phyloP scores from a whole-genome alignment of 2,888 invertebrate species.

The Anaspis maculata region DNA sequence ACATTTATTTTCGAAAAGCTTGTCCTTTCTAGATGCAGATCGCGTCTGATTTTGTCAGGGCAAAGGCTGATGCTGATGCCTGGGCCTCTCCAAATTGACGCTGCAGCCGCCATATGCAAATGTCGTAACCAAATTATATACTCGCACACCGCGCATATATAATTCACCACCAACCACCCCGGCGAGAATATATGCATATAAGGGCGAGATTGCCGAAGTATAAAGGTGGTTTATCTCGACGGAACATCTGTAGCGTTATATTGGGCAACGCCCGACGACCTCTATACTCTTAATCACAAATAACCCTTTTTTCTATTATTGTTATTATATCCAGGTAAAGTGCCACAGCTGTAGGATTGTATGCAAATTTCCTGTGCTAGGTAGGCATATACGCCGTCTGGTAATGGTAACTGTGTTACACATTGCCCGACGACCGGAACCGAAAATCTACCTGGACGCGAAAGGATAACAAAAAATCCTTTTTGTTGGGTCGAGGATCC shows the following conservation, averaged over 20 bases:
- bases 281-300: conserved; percentile 15
- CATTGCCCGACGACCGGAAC: conserved; percentile 29
- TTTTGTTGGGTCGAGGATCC: too few relatives aligned
- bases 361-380: conserved; percentile 33
- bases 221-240: conserved; percentile 23
- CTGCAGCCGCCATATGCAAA: conserved; percentile 42
- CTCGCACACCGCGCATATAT: conserved; percentile 41
- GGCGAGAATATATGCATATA: conserved; percentile 16
- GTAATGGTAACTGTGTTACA: conserved; percentile 26
- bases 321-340: conserved; percentile 12
- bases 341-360: conserved; percentile 25
- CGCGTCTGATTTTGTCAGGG: too few relatives aligned
- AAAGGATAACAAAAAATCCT: conserved; percentile 5
- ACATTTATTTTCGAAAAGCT: too few relatives aligned
- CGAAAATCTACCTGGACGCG: conserved; percentile 20
- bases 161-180: conserved; percentile 32
- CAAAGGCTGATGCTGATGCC: too few relatives aligned
- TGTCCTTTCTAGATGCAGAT: too few relatives aligned
- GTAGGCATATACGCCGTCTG: too few relatives aligned
- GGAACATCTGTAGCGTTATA: conserved; percentile 27
- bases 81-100: too few relatives aligned
- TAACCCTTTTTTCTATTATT: conserved; percentile 18
- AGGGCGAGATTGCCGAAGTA: too few relatives aligned
- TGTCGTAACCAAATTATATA: conserved; percentile 42
- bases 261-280: conserved; percentile 17